phyloP scores from a whole-genome alignment of 2,888 invertebrate genomes.

The Thereva nobilitata region DNA sequence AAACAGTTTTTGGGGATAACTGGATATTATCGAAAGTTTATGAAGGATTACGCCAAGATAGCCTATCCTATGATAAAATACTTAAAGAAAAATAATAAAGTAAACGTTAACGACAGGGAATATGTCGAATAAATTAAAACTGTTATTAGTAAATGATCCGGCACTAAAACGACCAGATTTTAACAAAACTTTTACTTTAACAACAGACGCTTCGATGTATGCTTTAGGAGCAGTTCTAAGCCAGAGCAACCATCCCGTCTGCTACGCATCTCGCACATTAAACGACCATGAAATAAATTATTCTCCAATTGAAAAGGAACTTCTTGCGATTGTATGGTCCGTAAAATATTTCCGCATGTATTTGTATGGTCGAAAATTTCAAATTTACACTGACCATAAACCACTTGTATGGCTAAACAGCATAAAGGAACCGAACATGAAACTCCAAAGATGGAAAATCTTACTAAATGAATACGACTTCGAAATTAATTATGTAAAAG shows the following conservation, averaged over 20 bases:
- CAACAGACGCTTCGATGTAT: constrained; percentile 30
- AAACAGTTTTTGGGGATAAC: no score
- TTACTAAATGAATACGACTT: constrained; percentile 49
- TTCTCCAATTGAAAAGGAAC: constrained; percentile 32
- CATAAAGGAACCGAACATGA: constrained; percentile 52
- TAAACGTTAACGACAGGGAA: constrained; percentile 40
- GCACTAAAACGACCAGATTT: constrained; percentile 30
- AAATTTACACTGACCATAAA: constrained; percentile 37
- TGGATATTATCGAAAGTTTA: no score
- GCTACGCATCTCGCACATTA: constrained; percentile 18
- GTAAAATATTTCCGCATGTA: constrained; percentile 30
- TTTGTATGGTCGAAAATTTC: constrained; percentile 22
- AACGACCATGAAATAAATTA: constrained; percentile 21
- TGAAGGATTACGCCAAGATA: constrained; percentile 31
- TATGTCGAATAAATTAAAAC: constrained; percentile 39
- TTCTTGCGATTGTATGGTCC: constrained; percentile 31
- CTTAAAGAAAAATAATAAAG: constrained; percentile 24
- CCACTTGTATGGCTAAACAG: constrained; percentile 52
- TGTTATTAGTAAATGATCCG: constrained; percentile 28
- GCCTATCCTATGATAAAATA: constrained; percentile 23
- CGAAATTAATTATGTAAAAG: constrained; percentile 45
- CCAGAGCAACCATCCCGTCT: constrained; percentile 24
- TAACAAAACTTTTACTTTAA: constrained; percentile 27
- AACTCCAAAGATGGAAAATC: constrained; percentile 51
- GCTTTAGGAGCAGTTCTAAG: no score